phyloP scores from a whole-genome alignment of 2,113 vertebrate genomes.

The Bubo blakistoni region DNA sequence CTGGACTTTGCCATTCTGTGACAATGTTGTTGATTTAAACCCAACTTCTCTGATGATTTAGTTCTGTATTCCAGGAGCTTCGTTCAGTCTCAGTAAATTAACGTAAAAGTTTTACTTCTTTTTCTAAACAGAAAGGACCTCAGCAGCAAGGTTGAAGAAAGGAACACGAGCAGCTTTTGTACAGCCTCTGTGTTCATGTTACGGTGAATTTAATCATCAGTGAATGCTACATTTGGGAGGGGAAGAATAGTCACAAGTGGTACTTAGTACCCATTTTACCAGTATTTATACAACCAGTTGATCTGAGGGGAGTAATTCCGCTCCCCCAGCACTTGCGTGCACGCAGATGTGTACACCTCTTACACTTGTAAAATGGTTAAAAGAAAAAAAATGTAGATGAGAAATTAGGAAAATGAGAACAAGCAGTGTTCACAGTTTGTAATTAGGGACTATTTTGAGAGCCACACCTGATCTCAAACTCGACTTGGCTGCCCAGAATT shows the following conservation, averaged over 20 bases:
- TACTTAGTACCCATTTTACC: neutral
- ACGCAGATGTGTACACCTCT: rapidly evolving
- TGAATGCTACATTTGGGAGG: rapidly evolving
- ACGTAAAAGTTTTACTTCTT: neutral
- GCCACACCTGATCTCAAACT: neutral
- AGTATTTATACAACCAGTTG: rapidly evolving
- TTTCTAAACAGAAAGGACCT: neutral
- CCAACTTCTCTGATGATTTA: neutral
- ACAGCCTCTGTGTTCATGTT: rapidly evolving
- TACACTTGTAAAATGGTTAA: rapidly evolving
- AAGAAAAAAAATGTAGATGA: neutral
- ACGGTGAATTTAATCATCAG: neutral
- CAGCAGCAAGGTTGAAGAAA: neutral
- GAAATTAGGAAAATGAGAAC: neutral
- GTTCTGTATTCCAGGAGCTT: neutral
- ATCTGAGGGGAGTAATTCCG: rapidly evolving
- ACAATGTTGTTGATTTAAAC: neutral
- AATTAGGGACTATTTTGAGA: neutral
- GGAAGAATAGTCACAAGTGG: neutral
- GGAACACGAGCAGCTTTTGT: neutral
- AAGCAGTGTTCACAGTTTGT: rapidly evolving
- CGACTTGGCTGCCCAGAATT: rapidly evolving
- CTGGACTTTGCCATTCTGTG: neutral
- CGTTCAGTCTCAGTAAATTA: neutral
- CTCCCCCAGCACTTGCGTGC: neutral